These are phyloP conservation scores for Diabrotica balteata DNA, from an alignment of 2,888 invertebrate genomes.

Conservation along the genomic window DNA sequence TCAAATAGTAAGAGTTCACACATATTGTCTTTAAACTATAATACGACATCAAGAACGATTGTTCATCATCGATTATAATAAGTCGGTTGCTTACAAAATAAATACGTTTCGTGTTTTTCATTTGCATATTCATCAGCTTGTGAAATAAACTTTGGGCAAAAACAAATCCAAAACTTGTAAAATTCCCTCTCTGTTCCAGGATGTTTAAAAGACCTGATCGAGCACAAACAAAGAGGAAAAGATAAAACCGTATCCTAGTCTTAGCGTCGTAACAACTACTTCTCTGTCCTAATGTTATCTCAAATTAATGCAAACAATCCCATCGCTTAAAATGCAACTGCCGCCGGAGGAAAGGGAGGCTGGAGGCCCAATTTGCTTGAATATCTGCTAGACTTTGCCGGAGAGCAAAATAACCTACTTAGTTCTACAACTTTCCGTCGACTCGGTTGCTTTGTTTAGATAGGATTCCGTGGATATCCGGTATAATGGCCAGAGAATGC, in stretches of 20 bases:
- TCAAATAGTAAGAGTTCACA: no score
- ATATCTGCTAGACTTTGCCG: slow-evolving; percentile 13
- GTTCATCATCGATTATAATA: no score
- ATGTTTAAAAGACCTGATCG: no score
- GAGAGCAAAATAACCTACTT: slow-evolving; percentile 27
- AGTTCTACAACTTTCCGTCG: slow-evolving; percentile 25
- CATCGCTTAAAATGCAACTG: slow-evolving; percentile 28
- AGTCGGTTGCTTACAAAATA: no score
- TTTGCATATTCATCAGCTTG: no score
- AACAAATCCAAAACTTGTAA: no score
- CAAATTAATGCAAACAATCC: slow-evolving; percentile 28
- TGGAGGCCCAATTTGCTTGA: slow-evolving; percentile 27
- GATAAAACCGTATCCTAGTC: slow-evolving; percentile 8
- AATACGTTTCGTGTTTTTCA: no score
- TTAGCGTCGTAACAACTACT: slow-evolving; percentile 10
- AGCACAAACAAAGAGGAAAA: no score
- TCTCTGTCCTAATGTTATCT: slow-evolving; percentile 17
- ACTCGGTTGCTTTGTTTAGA: slow-evolving; percentile 21
- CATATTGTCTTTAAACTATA: no score
- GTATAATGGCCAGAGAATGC: slow-evolving; percentile 20
- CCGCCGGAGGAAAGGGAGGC: neutral
- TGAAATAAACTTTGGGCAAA: no score
- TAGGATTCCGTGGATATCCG: slow-evolving; percentile 22
- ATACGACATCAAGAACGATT: no score
- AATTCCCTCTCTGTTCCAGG: no score